Conservation (phyloP, 2,888 invertebrate species). For the Camponotus fellah region DNA sequence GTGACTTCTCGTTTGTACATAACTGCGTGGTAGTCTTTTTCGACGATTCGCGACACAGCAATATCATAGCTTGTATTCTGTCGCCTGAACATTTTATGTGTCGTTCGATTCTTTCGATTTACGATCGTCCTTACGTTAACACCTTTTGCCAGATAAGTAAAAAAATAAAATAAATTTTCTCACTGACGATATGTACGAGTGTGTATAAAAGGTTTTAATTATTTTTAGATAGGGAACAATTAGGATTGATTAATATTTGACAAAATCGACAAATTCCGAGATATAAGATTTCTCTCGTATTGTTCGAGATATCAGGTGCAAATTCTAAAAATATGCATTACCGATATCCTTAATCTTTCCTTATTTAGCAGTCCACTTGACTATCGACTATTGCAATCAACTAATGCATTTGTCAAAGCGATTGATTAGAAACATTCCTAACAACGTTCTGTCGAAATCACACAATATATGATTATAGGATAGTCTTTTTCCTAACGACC, state of each 20-base stretch:
- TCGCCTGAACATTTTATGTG: slow-evolving; percentile 15
- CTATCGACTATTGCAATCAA: neutral
- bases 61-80: slow-evolving; percentile 7
- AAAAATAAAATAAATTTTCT: slow-evolving; percentile 6
- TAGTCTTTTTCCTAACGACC: neutral
- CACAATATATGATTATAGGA: neutral
- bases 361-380: neutral
- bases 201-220: neutral
- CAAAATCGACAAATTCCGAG: neutral
- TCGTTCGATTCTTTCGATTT: slow-evolving; percentile 27
- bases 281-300: neutral
- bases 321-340: neutral
- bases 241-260: neutral
- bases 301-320: neutral
- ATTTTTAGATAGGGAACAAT: neutral
- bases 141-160: neutral
- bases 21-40: slow-evolving; percentile 6
- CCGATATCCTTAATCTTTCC: neutral
- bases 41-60: neutral
- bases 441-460: neutral
- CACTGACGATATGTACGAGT: neutral
- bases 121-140: slow-evolving; percentile 7
- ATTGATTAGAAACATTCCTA: neutral
- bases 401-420: neutral
- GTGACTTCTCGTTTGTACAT: slow-evolving; percentile 34